Base-by-base conservation (phyloP, 1,140 invertebrate species). In the Aphelinus atriplicis region DNA sequence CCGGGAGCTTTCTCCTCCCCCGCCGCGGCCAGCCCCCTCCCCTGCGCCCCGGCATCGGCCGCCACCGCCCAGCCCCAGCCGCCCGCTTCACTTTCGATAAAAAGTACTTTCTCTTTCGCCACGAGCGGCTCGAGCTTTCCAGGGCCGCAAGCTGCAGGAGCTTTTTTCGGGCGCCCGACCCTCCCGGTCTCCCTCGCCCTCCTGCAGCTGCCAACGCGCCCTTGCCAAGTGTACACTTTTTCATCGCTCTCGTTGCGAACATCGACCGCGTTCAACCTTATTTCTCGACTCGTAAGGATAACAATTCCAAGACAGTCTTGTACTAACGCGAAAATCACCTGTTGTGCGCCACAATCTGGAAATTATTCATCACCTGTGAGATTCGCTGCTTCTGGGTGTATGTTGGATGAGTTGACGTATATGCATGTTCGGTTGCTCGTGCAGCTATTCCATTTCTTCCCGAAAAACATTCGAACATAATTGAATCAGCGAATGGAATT, bases 31-130 rank as follows among this genome's bases (percentile, higher is more conserved):
- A 10, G 50, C 60, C 26, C 53, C 71, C 7, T 46, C 62, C 10
- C 61, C 48, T 43, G 5, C 2, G 6, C 65, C 53, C 65, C 7
- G 10, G 51, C 7, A 26, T 3, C 57, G 26, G 57, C 57, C 6
- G 26, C 78, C 77, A 78, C 76, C 76, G 79, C 76, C 71, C 57
- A 71, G 78, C 79, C 73, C 77, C 81, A 77, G 74, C 78, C 55
- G 9, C 78, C 79, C 80, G 77, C 80, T 83, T 84, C 82, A 83
- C 84, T 86, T 86, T 85, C 84, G 79, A 81, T 83, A 69, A 81
- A 84, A 84, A 83, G 73, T 83, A 80, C 78, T 80, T 86, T 84
- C 81, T 80, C 80, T 76, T 76, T 75, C 70, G 64, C 56, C 50
- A 5, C 62, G 1, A 51, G 69, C 26, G n/a, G 26, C 55, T 53